phyloP scores from a whole-genome alignment of 1,140 invertebrate species.

The Stegodyphus mimosarum region DNA sequence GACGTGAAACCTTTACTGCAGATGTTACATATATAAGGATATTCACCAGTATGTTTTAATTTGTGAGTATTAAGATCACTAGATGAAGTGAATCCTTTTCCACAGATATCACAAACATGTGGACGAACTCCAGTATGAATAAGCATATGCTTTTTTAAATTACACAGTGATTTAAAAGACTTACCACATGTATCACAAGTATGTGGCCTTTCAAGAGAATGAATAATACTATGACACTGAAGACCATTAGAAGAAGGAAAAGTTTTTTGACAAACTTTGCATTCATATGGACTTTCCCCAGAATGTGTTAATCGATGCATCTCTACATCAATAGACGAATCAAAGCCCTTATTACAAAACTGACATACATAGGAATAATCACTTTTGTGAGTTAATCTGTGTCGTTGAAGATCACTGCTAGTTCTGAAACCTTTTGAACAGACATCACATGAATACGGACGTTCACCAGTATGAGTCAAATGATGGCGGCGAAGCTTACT shows the following conservation, averaged over 20 bases:
- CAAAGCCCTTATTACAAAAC: constrained; percentile 15
- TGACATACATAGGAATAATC: constrained; percentile 2
- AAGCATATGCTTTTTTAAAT: neutral
- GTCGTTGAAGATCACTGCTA: neutral
- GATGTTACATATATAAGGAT: constrained; percentile 1
- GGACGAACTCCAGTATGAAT: constrained; percentile 6
- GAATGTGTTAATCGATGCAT: constrained; percentile 65
- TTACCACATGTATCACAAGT: constrained; percentile 15
- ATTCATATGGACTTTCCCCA: neutral
- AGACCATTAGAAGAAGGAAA: neutral
- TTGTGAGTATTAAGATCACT: neutral
- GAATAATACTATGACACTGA: neutral
- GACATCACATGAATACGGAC: constrained; percentile 90
- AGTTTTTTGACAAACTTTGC: constrained; percentile 3
- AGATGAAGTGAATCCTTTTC: neutral
- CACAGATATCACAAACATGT: constrained; percentile 11
- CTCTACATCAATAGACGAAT: neutral
- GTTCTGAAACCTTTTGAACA: constrained; percentile 72
- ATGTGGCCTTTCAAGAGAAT: constrained; percentile 4
- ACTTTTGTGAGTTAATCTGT: constrained; percentile 64
- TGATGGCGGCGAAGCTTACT: constrained; percentile 74
- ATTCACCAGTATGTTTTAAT: neutral
- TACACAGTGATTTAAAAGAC: neutral
- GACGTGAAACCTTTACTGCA: neutral
- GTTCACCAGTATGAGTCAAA: constrained; percentile 85